phyloP scores from a whole-genome alignment of 2,113 vertebrate species.

The Trogon melanurus region DNA sequence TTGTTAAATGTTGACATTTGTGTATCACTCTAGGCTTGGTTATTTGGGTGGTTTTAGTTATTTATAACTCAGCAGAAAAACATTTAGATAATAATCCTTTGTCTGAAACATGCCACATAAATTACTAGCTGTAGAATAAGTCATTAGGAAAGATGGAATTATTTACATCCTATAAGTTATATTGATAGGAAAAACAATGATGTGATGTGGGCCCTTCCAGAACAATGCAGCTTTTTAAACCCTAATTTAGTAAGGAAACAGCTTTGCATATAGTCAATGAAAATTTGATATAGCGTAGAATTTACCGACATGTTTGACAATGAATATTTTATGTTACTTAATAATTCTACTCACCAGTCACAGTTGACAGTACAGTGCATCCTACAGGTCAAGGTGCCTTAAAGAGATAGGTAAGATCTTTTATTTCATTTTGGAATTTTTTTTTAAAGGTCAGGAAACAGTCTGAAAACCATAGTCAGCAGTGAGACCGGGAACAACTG shows the following conservation, averaged over 20 bases:
- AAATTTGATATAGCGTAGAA: constrained; percentile 49
- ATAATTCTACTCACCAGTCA: constrained; percentile 31
- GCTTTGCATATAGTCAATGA: constrained; percentile 57
- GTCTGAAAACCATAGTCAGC: not conserved
- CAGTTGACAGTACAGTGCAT: not conserved
- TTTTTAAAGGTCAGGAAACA: not conserved
- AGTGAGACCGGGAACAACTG: not conserved
- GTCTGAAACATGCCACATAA: not conserved
- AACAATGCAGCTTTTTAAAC: not conserved
- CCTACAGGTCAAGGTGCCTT: not conserved
- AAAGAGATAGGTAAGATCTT: not conserved
- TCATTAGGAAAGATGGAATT: not conserved
- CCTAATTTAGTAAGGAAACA: not conserved
- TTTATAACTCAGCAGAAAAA: constrained; percentile 4
- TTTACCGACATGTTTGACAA: constrained; percentile 43
- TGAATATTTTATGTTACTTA: constrained; percentile 60
- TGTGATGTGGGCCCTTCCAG: not conserved
- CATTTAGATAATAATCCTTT: constrained; percentile 14
- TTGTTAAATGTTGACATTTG: not conserved
- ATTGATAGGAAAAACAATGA: constrained; percentile 1
- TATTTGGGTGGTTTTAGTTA: not conserved
- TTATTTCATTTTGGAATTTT: not conserved
- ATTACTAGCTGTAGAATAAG: not conserved
- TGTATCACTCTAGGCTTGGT: not conserved
- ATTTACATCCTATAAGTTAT: not conserved